These are phyloP conservation scores for Rhincodon typus DNA, from an alignment of 2,797 vertebrate genomes.

Conservation along the genomic window DNA sequence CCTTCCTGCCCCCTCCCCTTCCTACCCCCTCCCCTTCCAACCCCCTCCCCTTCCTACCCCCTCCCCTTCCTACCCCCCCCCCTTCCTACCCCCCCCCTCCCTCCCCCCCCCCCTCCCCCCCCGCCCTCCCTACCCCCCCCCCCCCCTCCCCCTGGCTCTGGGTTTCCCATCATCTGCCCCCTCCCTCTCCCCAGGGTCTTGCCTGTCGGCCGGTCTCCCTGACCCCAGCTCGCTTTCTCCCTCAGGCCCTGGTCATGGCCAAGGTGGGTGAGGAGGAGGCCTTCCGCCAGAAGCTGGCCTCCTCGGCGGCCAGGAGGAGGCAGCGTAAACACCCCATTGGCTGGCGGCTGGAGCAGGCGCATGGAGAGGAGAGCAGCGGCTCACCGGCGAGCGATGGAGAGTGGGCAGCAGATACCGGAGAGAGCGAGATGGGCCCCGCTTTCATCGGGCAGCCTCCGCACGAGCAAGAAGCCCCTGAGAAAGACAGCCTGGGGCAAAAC, in stretches of 20 bases:
- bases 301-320: conserved; percentile 59
- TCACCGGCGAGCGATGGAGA: accelerated
- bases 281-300: conserved; percentile 65
- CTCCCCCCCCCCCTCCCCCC: neutral
- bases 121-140: neutral
- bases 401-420: neutral
- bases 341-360: conserved; percentile 40
- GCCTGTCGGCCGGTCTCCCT: too few species aligned
- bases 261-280: conserved; percentile 68
- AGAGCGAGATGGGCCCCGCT: neutral
- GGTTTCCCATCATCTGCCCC: too few species aligned
- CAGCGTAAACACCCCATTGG: conserved; percentile 61
- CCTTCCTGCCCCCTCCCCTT: accelerated
- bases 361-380: conserved; percentile 29
- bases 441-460: conserved; percentile 26
- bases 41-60: too few species aligned
- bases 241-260: conserved; percentile 70
- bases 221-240: neutral
- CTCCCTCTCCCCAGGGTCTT: too few species aligned
- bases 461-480: conserved; percentile 37
- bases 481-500: conserved; percentile 36
- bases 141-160: neutral
- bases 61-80: neutral
- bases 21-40: too few species aligned
- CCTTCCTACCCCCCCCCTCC: neutral